phyloP scores from a whole-genome alignment of 2,888 invertebrate species.

The Eilema griseolum region DNA sequence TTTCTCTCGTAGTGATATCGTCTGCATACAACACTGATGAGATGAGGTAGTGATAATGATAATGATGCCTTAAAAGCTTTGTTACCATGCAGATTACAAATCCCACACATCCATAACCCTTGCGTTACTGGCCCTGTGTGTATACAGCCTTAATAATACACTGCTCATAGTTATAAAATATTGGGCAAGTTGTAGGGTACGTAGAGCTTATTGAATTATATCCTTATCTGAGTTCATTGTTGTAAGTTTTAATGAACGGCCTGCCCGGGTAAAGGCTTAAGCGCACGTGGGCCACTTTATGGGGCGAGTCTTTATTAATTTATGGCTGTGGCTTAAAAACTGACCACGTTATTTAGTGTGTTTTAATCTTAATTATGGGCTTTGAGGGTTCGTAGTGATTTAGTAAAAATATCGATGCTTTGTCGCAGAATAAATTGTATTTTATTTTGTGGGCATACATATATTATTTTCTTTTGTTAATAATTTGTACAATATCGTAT shows the following conservation, averaged over 20 bases:
- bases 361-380: conserved; percentile 57
- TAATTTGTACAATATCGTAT: too few species aligned
- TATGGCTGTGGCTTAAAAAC: conserved; percentile 52
- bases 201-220: conserved; percentile 80
- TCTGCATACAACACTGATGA: too few species aligned
- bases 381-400: conserved; percentile 33
- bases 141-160: neutral
- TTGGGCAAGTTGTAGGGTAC: conserved; percentile 40
- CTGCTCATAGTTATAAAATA: conserved; percentile 46
- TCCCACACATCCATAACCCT: too few species aligned
- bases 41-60: too few species aligned
- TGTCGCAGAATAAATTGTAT: conserved; percentile 7
- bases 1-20: too few species aligned
- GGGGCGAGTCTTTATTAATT: conserved; percentile 52
- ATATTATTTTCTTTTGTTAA: neutral
- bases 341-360: conserved; percentile 55
- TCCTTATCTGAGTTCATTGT: conserved; percentile 73
- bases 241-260: conserved; percentile 81
- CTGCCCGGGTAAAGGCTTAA: conserved; percentile 50
- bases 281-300: conserved; percentile 59
- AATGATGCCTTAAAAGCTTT: too few species aligned
- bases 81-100: too few species aligned
- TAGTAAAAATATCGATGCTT: conserved; percentile 30
- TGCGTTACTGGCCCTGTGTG: neutral
- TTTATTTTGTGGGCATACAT: neutral